These are phyloP conservation scores for Stenoptilia bipunctidactyla DNA, from an alignment of 2,888 invertebrate species.

Conservation along the genomic window DNA sequence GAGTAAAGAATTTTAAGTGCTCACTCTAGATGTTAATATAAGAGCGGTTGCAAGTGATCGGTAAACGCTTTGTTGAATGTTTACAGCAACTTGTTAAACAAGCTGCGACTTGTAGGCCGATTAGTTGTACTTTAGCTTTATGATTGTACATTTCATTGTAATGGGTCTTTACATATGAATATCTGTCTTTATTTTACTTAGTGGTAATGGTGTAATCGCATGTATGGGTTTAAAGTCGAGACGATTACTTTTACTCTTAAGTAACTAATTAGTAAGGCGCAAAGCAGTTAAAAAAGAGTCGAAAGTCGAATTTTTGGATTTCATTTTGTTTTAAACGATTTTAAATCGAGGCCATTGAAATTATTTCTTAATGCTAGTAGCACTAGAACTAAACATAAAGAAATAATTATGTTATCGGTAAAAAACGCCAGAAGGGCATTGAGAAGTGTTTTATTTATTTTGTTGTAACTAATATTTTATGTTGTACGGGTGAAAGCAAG, in stretches of 20 bases:
- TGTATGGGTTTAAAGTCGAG: slow-evolving; percentile 7
- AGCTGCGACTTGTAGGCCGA: slow-evolving; percentile 25
- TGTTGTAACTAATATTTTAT: slow-evolving; percentile 66
- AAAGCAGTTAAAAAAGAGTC: slow-evolving; percentile 16
- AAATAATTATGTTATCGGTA: slow-evolving; percentile 49
- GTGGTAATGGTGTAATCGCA: slow-evolving; percentile 2
- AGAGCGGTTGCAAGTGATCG: not conserved
- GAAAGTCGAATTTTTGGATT: slow-evolving; percentile 14
- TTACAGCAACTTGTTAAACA: slow-evolving; percentile 8
- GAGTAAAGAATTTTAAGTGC: not conserved
- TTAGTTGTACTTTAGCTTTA: slow-evolving; percentile 34
- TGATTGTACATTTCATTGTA: slow-evolving; percentile 66
- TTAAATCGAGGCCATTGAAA: slow-evolving; percentile 64
- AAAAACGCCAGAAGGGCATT: slow-evolving; percentile 53
- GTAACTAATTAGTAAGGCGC: slow-evolving; percentile 3
- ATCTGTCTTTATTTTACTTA: slow-evolving; percentile 1
- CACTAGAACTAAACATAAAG: slow-evolving; percentile 55
- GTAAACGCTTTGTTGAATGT: not conserved
- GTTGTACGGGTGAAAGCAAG: slow-evolving; percentile 42
- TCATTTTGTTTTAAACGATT: slow-evolving; percentile 31
- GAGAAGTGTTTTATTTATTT: slow-evolving; percentile 65
- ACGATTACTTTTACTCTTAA: slow-evolving; percentile 17
- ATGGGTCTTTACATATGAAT: slow-evolving; percentile 35
- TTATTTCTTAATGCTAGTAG: slow-evolving; percentile 60
- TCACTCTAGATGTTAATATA: slow-evolving; percentile 3